phyloP scores from a whole-genome alignment of 2,113 vertebrate species.

The Sakesphorus luctuosus region DNA sequence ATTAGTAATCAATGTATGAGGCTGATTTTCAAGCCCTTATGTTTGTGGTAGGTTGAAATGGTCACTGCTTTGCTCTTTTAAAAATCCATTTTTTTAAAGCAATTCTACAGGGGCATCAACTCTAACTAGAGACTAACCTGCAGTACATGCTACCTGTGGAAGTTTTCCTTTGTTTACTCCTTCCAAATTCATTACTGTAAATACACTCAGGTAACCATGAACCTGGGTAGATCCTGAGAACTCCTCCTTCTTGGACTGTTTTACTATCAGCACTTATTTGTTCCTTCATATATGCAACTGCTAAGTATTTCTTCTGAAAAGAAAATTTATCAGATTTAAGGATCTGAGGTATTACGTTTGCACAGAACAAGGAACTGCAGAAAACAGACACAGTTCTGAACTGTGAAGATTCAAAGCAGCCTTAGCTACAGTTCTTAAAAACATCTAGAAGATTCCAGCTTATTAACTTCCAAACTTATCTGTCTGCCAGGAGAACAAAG shows the following conservation, averaged over 20 bases:
- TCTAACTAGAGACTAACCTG: neutral
- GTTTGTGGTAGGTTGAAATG: neutral
- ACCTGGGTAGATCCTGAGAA: neutral
- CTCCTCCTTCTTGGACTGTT: neutral
- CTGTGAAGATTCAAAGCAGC: neutral
- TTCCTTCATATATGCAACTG: neutral
- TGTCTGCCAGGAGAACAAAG: slow-evolving; percentile 40
- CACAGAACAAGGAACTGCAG: neutral
- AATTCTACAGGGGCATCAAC: neutral
- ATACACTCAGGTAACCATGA: neutral
- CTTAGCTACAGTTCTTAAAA: neutral
- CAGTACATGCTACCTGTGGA: neutral
- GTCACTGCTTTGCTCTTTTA: neutral
- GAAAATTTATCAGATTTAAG: neutral
- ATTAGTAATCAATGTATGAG: neutral
- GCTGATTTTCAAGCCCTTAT: neutral
- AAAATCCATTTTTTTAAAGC: neutral
- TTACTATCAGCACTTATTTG: neutral
- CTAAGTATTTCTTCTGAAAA: neutral
- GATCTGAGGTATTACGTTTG: neutral
- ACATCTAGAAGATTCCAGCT: neutral
- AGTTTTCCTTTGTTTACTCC: neutral
- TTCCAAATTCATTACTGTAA: neutral
- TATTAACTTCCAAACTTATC: slow-evolving; percentile 10
- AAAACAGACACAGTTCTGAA: neutral